Percentiles rank a stretch among this genome's conserved stretches.
Evolutionary conservation across 53 echinoderm and acorn worm genomes (phyloP).

Genomic region (Arbacia lixula): DNA sequence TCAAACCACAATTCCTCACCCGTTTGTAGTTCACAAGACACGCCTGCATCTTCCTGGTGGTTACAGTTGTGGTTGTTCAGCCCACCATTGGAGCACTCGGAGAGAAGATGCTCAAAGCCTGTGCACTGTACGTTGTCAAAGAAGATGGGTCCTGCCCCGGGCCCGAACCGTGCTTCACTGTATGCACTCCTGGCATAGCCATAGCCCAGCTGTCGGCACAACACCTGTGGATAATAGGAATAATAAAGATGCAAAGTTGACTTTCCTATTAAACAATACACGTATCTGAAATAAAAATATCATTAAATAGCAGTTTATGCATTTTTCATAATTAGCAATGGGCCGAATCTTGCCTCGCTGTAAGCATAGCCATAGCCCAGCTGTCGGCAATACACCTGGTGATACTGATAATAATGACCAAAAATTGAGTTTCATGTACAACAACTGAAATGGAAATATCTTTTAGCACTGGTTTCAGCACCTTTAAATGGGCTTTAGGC

Average conservation of each 20-base stretch:
- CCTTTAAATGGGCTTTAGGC: too few species aligned
- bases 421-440: too few species aligned
- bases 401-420: too few species aligned
- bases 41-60: slow-evolving; percentile 64
- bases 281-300: too few species aligned
- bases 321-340: too few species aligned
- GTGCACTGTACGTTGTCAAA: slow-evolving; percentile 54
- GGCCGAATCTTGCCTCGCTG: slow-evolving; percentile 28
- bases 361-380: slow-evolving; percentile 66
- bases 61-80: slow-evolving; percentile 50
- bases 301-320: too few species aligned
- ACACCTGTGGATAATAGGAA: slow-evolving; percentile 39
- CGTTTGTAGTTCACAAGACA: slow-evolving; percentile 36
- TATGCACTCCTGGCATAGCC: slow-evolving; percentile 31
- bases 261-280: too few species aligned
- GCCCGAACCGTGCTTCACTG: slow-evolving; percentile 29
- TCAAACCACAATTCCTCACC: too few species aligned
- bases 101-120: slow-evolving; percentile 49
- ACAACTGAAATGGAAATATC: too few species aligned
- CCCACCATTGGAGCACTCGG: slow-evolving; percentile 48
- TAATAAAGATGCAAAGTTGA: too few species aligned
- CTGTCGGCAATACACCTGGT: slow-evolving; percentile 62
- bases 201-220: slow-evolving; percentile 68
- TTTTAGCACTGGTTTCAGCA: too few species aligned
- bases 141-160: slow-evolving; percentile 54